Evolutionary conservation across 2,113 vertebrate species (phyloP), one percentile per base, ranked within the genome.

Genomic region (Microcebus tavaratra): DNA sequence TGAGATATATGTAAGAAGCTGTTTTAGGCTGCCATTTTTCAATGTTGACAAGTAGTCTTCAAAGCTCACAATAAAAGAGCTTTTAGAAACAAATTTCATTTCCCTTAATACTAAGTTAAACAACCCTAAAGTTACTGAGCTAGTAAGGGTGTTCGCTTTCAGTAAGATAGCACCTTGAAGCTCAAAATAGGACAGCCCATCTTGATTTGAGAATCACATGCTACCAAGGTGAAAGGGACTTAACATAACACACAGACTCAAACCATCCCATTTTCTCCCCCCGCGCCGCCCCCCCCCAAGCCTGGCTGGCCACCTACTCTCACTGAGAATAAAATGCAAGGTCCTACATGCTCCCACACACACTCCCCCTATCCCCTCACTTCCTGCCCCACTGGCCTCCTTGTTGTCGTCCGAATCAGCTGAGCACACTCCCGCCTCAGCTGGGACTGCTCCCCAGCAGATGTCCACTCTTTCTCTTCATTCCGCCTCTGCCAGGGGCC

Each of bases 131-230:
- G 65, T 36, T 4, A 17, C 27, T 1, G 27, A 50, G 75, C 81
- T 39, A 4, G 57, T 2, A 11, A 82, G 61, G 17, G 21, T 0
- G n/a, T 39, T 63, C 25, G 0, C 12, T 57, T 29, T 73, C 14
- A 65, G 31, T 2, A 42, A 31, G 0, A 34, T 4, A 6, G 55
- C 59, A 31, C 20, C 45, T 0, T 2, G 31, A 12, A 50, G 50
- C 23, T 67, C 50, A 29, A 29, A 48, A 27, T 3, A 8, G 0
- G 13, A 8, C 2, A 21, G 27, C 50, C 75, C 27, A 0, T 7
- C 23, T 14, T n/a, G 10, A 0, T 3, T 39, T 14, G 0, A 42
- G 29, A 31, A 20, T 31, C 34, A 61, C 48, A 53, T 14, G 29
- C 6, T 2, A 39, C 4, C 15, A 20, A 65, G 36, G 48, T 2